Base-by-base conservation (phyloP, 2,113 vertebrate species). In the Phodopus roborovskii region DNA sequence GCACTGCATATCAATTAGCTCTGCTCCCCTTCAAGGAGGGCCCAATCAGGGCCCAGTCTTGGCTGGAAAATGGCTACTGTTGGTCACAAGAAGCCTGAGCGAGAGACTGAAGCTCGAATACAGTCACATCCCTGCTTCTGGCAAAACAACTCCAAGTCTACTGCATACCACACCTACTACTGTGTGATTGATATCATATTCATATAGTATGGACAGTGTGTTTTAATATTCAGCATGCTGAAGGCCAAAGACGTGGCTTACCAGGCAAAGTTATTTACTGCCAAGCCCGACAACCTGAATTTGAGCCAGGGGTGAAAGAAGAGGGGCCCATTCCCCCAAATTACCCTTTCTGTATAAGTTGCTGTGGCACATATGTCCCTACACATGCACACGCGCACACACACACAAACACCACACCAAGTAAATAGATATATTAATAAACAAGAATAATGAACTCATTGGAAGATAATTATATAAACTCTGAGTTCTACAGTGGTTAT, bases 391-490 rank as follows among this genome's bases (percentile, higher is more conserved):
- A 85, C 20, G 22, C 30, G 56, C 33, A 53, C 50, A 56, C 39
- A 48, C 39, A 85, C 20, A 36, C 28, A 79, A 19, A 53, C 50
- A 45, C 17, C 58, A 84, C 7, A 19, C 42, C 33, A 53, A 33
- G 48, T 33, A 82, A 66, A 45, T 33, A 66, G 20, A 48, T 85
- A 30, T 22, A 48, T 66, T 66, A 6, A 33, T 33, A 3, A 66
- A 88, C 45, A 73, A 82, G 30, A 66, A 78, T 50, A n/a, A 15
- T 91, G 86, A 83, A 53, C 66, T 90, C 33, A 36, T 95, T 77
- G 73, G 73, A 94, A 96, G 77, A 50, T 88, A 75, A 88, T 39
- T 95, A 36, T 78, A 85, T 81, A 94, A 86, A 94, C 74, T 88
- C 60, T 79, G 83, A 39, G 30, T 87, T 66, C 53, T 68, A 7